Evolutionary conservation across 2,113 vertebrate species (phyloP), one percentile per base, ranked within the genome.

Genomic region (Orthochromis malagaraziensis): DNA sequence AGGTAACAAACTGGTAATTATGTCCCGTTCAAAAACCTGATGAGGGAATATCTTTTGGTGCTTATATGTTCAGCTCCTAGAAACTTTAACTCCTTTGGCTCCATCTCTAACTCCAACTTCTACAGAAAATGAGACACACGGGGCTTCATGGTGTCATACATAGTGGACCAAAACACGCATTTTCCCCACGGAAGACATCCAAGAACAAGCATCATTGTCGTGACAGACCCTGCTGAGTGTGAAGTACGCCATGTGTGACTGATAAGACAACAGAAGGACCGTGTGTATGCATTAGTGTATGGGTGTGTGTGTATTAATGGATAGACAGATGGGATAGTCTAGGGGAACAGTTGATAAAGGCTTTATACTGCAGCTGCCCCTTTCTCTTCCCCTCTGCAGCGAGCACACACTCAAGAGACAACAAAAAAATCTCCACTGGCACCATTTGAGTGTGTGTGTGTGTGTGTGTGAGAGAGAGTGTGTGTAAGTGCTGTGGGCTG

Each of bases 291-390:
- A 87, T 91, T 81, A 87, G 93, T 88, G 90, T 88, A 13, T 83
- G 91, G 51, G 63, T 85, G 92, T 83, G 88, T 85, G 89, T 79
- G 91, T 92, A 81, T 93, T 92, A 90, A 94, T 91, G 91, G 92
- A 84, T 12, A 83, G 94, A 95, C 95, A 95, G 95, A 96, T 95
- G 94, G 95, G 91, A 82, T 90, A 89, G 91, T 92, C 90, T 90
- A 92, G 84, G 90, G 83, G 91, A 96, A 94, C 93, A 95, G 94
- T 95, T 95, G 94, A 95, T 90, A 83, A 93, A 93, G 94, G 94
- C 92, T 96, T 95, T 93, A 89, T 77, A 77, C 88, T 91, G 93
- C 95, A 96, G 94, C 95, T 96, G 95, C 94, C 92, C 91, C 91
- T 89, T 92, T 94, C 89, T 91, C 88, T 84, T 85, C 84, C 86